Evolutionary conservation across 2,113 vertebrate species (phyloP).

Genomic region (Erythrocercus mccallii): DNA sequence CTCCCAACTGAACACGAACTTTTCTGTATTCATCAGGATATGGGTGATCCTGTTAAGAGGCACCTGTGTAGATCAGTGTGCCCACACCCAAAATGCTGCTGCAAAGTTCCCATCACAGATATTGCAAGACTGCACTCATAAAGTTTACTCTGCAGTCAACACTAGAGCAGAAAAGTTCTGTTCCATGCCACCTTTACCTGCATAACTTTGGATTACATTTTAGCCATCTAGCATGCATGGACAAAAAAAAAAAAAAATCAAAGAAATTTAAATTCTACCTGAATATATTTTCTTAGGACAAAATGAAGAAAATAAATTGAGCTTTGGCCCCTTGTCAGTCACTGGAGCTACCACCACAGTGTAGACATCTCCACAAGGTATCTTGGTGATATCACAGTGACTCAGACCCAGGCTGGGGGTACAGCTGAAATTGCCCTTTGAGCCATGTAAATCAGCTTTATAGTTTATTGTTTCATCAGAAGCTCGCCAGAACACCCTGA

Average conservation of each 20-base stretch:
- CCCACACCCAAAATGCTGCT: background rate
- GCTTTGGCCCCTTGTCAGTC: slow-evolving; percentile 64
- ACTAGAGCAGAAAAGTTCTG: background rate
- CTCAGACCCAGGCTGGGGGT: slow-evolving; percentile 59
- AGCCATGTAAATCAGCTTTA: slow-evolving; percentile 78
- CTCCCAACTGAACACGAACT: background rate
- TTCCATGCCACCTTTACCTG: background rate
- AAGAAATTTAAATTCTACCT: slow-evolving; percentile 70
- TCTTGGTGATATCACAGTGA: slow-evolving; percentile 80
- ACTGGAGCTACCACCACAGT: slow-evolving; percentile 81
- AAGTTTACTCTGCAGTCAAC: background rate
- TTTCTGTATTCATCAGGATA: background rate
- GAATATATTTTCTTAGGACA: slow-evolving; percentile 86
- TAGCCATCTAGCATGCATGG: background rate
- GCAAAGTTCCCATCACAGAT: background rate
- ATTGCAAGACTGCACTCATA: background rate
- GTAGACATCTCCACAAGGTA: slow-evolving; percentile 86
- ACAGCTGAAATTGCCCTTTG: slow-evolving; percentile 85
- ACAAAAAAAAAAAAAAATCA: background rate
- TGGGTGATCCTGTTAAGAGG: background rate
- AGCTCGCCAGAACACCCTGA: slow-evolving; percentile 83
- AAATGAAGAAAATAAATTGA: slow-evolving; percentile 63
- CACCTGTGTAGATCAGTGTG: background rate
- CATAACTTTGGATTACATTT: background rate
- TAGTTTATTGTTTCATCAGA: slow-evolving; percentile 70